phyloP scores from a whole-genome alignment of 2,797 vertebrate species.

The Gymnopithys bicolor region DNA sequence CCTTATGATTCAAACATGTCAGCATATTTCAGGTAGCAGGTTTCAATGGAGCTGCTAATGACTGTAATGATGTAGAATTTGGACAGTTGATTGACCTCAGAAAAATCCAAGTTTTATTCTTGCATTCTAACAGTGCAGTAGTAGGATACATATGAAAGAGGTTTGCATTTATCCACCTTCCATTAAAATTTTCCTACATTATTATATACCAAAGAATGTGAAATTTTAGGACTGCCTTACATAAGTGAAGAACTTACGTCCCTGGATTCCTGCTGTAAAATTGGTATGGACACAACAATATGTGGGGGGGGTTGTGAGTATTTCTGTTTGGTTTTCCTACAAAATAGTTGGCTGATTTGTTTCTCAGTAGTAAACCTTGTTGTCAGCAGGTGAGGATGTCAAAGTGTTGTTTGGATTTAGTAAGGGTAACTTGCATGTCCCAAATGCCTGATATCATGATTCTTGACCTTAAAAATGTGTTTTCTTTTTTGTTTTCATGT shows the following conservation, averaged over 20 bases:
- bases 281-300: neutral
- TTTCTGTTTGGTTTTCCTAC: neutral
- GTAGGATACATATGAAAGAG: neutral
- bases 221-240: neutral
- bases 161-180: neutral
- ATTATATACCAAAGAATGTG: neutral
- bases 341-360: neutral
- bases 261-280: neutral
- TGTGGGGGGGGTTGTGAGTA: neutral
- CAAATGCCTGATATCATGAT: neutral
- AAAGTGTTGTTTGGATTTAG: neutral
- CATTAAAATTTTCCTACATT: neutral
- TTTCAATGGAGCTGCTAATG: neutral
- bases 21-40: neutral
- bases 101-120: neutral
- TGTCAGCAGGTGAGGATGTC: neutral
- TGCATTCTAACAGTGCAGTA: neutral
- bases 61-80: neutral
- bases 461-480: neutral
- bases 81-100: neutral
- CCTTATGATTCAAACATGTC: neutral
- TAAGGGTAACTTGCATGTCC: neutral
- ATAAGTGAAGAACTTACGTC: neutral
- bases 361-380: neutral
- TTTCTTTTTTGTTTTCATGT: neutral